Conservation (phyloP, 2,797 vertebrate genomes). For the Sebastes oblongus region DNA sequence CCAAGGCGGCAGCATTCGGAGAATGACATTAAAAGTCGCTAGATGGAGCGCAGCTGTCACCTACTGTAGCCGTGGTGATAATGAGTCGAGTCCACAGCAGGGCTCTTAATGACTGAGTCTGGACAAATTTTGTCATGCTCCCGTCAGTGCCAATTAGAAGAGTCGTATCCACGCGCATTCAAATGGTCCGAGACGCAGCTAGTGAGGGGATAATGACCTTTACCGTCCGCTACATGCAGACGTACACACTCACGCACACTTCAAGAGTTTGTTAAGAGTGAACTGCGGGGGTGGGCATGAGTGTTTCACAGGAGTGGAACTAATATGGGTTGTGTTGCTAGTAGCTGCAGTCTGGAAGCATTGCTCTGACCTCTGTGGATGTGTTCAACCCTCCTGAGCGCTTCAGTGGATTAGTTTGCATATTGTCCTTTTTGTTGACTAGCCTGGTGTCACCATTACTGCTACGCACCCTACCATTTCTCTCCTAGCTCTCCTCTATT, state of each 20-base stretch:
- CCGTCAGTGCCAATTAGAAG: slow-evolving; percentile 61
- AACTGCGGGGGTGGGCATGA: not conserved
- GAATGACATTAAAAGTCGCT: slow-evolving; percentile 35
- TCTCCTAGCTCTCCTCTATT: not conserved
- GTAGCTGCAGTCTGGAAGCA: slow-evolving; percentile 1
- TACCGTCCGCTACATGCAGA: slow-evolving; percentile 18
- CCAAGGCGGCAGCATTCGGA: not conserved
- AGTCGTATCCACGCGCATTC: not conserved
- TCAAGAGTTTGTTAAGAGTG: slow-evolving; percentile 53
- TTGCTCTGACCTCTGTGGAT: slow-evolving; percentile 36
- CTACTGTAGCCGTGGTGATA: slow-evolving; percentile 13
- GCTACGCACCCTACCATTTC: not conserved
- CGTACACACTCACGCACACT: slow-evolving; percentile 17
- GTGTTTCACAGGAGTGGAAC: slow-evolving; percentile 10
- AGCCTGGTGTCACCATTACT: slow-evolving; percentile 10
- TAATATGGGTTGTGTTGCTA: slow-evolving; percentile 7
- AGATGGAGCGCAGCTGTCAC: slow-evolving; percentile 44
- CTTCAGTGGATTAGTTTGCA: slow-evolving; percentile 36
- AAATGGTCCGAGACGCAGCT: slow-evolving; percentile 57
- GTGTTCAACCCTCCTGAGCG: slow-evolving; percentile 9
- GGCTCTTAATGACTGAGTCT: slow-evolving; percentile 49
- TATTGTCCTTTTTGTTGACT: slow-evolving; percentile 20
- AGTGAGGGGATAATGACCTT: slow-evolving; percentile 79
- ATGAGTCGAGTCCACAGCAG: slow-evolving; percentile 44
- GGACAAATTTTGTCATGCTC: slow-evolving; percentile 53